Evolutionary conservation across 2,888 invertebrate species (phyloP).

Genomic region (Stramonita haemastoma): DNA sequence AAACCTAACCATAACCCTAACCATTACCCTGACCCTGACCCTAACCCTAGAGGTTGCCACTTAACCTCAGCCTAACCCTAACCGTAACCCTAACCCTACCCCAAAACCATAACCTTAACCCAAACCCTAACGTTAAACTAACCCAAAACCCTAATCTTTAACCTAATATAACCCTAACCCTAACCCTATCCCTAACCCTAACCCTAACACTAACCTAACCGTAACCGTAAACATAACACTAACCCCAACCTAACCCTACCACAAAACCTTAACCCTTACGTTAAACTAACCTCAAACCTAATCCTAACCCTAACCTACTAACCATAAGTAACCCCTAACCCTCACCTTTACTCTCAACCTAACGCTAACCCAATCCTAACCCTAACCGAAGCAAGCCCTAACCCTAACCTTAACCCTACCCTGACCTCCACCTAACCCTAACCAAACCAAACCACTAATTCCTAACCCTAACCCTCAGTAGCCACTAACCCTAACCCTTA

Average conservation of each 20-base stretch:
- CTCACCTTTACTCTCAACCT: too few relatives aligned
- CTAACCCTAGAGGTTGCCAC: conserved; percentile 11
- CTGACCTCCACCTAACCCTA: too few relatives aligned
- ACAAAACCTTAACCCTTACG: conserved; percentile 44
- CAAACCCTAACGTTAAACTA: too few relatives aligned
- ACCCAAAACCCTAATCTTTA: conserved; percentile 18
- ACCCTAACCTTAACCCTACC: conserved; percentile 54
- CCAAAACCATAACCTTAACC: conserved; percentile 28
- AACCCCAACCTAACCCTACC: conserved; percentile 34
- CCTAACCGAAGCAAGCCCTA: conserved; percentile 47
- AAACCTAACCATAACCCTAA: neutral
- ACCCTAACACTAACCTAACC: conserved; percentile 47
- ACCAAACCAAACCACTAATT: conserved; percentile 47
- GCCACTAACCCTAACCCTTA: conserved; percentile 50
- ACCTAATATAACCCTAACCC: neutral
- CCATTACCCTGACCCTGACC: conserved; percentile 6
- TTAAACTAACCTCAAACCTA: conserved; percentile 48
- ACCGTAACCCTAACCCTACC: conserved; percentile 26
- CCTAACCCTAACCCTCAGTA: conserved; percentile 55
- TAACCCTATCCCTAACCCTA: too few relatives aligned
- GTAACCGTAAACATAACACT: conserved; percentile 55
- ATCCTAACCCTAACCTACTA: conserved; percentile 45
- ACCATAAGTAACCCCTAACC: too few relatives aligned
- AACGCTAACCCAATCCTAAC: too few relatives aligned
- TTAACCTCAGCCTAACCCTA: conserved; percentile 7